Evolutionary conservation across 2,888 invertebrate species (phyloP).

Genomic region (Osedax frankpressi): DNA sequence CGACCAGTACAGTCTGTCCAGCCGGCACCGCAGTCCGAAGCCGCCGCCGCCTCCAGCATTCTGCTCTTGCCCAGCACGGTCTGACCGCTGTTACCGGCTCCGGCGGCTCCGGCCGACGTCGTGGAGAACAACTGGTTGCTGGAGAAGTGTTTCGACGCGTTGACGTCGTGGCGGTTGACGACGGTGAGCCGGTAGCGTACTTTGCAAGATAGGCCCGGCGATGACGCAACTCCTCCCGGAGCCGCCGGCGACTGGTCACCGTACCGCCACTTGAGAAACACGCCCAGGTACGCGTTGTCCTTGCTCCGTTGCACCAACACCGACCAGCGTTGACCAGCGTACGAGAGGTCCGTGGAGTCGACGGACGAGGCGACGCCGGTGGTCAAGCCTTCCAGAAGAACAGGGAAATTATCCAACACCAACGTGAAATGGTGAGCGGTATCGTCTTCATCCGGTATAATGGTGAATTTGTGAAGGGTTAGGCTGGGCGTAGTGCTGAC

Average conservation of each 20-base stretch:
- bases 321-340: conserved; percentile 29
- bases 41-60: conserved; percentile 23
- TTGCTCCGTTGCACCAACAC: conserved; percentile 26
- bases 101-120: too few species aligned
- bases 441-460: conserved; percentile 27
- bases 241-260: conserved; percentile 16
- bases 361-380: conserved; percentile 17
- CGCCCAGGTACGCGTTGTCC: conserved; percentile 27
- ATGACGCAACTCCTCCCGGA: conserved; percentile 21
- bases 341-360: conserved; percentile 28
- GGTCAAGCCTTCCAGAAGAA: conserved; percentile 21
- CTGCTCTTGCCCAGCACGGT: conserved; percentile 28
- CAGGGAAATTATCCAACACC: conserved; percentile 26
- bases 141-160: conserved; percentile 22
- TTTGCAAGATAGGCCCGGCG: conserved; percentile 21
- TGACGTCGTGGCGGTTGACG: conserved; percentile 25
- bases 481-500: not conserved
- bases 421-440: conserved; percentile 28
- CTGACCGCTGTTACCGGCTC: too few species aligned
- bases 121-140: conserved; percentile 28
- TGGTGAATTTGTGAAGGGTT: conserved; percentile 25
- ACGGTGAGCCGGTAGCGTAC: conserved; percentile 26
- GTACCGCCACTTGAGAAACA: conserved; percentile 30
- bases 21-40: conserved; percentile 25
- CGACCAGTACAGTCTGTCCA: conserved; percentile 28